A percentile compares a stretch with the other conserved stretches of the same genome.
Conservation (phyloP, 2,888 invertebrate genomes). For the Ditylenchus weischeri region DNA sequence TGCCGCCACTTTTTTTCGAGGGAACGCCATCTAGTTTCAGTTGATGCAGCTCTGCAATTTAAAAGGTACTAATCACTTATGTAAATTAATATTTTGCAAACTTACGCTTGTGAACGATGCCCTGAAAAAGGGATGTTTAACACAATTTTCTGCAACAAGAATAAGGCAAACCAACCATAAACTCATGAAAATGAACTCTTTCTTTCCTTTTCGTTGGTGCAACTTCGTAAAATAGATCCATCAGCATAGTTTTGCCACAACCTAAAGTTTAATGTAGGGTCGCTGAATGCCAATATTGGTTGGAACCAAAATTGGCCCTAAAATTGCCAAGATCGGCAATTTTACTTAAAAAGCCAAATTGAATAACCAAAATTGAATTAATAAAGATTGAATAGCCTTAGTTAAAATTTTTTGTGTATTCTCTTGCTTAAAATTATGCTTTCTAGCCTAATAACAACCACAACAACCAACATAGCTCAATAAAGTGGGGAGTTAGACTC, state of each 20-base stretch:
- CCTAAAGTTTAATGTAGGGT: slow-evolving; percentile 62
- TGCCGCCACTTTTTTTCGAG: background rate
- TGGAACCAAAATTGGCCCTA: too few species aligned
- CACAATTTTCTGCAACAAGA: background rate
- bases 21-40: slow-evolving; percentile 67
- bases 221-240: slow-evolving; percentile 91
- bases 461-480: too few species aligned
- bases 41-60: slow-evolving; percentile 72
- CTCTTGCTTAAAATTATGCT: too few species aligned
- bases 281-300: too few species aligned
- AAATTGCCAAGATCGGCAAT: too few species aligned
- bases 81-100: slow-evolving; percentile 26
- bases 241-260: slow-evolving; percentile 96
- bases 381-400: too few species aligned
- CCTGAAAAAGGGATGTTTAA: background rate
- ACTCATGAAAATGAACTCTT: slow-evolving; percentile 91
- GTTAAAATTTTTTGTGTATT: too few species aligned
- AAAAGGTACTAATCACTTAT: background rate
- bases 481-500: too few species aligned
- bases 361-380: too few species aligned
- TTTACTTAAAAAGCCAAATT: too few species aligned
- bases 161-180: slow-evolving; percentile 69
- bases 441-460: too few species aligned
- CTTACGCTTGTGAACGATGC: background rate
- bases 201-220: slow-evolving; percentile 64